Percentiles rank a stretch among this genome's conserved stretches.
Evolutionary conservation across 92 coral and sea anemone genomes (phyloP).

Genomic region (Zoanthus sociatus): DNA sequence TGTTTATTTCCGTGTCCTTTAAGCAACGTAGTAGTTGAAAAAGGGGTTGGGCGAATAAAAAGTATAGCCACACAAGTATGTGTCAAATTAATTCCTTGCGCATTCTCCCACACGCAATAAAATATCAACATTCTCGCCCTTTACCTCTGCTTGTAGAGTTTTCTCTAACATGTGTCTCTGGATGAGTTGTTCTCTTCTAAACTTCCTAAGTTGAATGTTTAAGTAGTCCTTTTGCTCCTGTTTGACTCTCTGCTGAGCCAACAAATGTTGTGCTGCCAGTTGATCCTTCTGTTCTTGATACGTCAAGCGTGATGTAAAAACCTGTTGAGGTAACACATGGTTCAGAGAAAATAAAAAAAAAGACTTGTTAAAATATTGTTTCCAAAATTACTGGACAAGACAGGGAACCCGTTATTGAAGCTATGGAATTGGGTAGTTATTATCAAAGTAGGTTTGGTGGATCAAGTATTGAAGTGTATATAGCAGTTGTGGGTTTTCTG

Average conservation of each 20-base stretch:
- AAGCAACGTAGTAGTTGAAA: neutral
- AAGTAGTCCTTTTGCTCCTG: slow-evolving; percentile 82
- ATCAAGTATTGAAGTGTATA: no score
- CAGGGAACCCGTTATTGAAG: neutral
- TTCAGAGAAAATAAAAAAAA: neutral
- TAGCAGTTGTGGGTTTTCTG: no score
- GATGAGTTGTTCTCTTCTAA: slow-evolving; percentile 84
- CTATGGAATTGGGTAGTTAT: neutral
- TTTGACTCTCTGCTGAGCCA: slow-evolving; percentile 69
- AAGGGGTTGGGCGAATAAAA: no score
- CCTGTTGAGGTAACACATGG: slow-evolving; percentile 39
- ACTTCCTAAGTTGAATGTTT: slow-evolving; percentile 80
- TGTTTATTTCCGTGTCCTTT: no score
- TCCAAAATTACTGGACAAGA: neutral
- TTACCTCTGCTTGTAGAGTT: slow-evolving; percentile 90
- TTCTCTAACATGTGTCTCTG: slow-evolving; percentile 89
- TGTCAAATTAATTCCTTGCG: no score
- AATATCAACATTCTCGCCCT: neutral
- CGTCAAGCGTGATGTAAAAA: slow-evolving; percentile 63
- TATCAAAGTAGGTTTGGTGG: neutral
- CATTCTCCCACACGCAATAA: neutral
- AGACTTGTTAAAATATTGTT: neutral
- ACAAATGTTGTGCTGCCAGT: slow-evolving; percentile 80
- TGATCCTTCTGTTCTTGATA: slow-evolving; percentile 90
- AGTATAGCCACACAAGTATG: no score